phyloP scores from a whole-genome alignment of 2,888 invertebrate species.

The Neocrepidodera transversa region DNA sequence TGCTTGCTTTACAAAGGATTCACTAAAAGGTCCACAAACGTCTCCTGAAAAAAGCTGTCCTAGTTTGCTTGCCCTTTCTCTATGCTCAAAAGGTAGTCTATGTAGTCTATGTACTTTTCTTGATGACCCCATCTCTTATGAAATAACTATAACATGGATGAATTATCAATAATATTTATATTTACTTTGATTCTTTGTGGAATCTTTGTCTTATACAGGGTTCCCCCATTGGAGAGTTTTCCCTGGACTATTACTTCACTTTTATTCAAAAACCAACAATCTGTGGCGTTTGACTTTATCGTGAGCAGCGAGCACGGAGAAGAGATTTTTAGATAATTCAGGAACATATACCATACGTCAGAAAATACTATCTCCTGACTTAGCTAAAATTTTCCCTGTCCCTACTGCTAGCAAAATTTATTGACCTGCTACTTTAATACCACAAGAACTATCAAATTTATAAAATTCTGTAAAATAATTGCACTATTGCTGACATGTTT shows the following conservation, averaged over 20 bases:
- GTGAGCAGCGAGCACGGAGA: slow-evolving; percentile 47
- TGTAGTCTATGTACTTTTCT: slow-evolving; percentile 43
- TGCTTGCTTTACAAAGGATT: slow-evolving; percentile 33
- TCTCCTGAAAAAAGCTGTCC: slow-evolving; percentile 47
- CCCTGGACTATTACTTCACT: slow-evolving; percentile 39
- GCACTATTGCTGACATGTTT: slow-evolving; percentile 45
- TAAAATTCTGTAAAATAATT: slow-evolving; percentile 35
- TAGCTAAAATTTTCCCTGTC: too few relatives aligned
- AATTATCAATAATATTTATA: slow-evolving; percentile 24
- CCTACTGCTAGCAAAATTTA: slow-evolving; percentile 24
- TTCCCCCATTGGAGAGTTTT: too few relatives aligned
- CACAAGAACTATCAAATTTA: slow-evolving; percentile 35
- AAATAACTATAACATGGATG: slow-evolving; percentile 31
- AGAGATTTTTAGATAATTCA: slow-evolving; percentile 45
- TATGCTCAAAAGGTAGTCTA: slow-evolving; percentile 47
- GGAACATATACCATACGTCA: slow-evolving; percentile 46
- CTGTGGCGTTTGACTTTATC: slow-evolving; percentile 38
- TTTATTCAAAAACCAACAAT: slow-evolving; percentile 40
- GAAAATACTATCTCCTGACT: too few relatives aligned
- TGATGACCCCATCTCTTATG: slow-evolving; percentile 52
- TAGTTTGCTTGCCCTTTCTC: slow-evolving; percentile 36
- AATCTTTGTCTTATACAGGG: too few relatives aligned
- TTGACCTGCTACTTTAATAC: slow-evolving; percentile 41
- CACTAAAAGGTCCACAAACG: slow-evolving; percentile 43
- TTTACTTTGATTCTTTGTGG: too few relatives aligned